These are phyloP conservation scores for Phrynosoma blainvillii DNA, from an alignment of 2,113 vertebrate genomes.

Conservation along the genomic window DNA sequence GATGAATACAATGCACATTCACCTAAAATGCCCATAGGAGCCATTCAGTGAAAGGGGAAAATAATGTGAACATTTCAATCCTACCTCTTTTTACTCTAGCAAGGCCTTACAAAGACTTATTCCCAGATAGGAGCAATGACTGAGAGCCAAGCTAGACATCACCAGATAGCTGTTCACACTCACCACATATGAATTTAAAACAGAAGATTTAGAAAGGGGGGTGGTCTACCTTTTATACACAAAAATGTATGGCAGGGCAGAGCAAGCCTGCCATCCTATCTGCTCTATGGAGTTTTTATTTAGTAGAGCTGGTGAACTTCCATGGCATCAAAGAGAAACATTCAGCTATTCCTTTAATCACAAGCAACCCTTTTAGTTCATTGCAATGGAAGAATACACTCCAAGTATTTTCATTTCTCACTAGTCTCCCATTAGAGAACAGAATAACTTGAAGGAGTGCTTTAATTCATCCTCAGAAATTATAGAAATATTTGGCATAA, in stretches of 20 bases:
- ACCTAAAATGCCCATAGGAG: neutral
- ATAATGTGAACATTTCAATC: neutral
- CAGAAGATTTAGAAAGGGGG: neutral
- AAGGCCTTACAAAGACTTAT: neutral
- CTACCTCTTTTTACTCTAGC: neutral
- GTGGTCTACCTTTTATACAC: neutral
- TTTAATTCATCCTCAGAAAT: neutral
- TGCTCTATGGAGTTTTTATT: neutral
- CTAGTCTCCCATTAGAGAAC: too few species aligned
- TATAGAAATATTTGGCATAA: neutral
- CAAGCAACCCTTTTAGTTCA: too few species aligned
- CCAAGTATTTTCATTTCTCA: too few species aligned
- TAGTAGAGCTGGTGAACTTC: too few species aligned
- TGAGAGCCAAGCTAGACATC: neutral
- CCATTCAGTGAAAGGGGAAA: neutral
- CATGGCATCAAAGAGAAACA: neutral
- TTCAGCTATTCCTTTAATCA: too few species aligned
- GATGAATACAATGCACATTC: neutral
- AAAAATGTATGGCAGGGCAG: neutral
- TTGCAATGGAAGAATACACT: too few species aligned
- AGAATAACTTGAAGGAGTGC: neutral
- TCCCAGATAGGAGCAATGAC: neutral
- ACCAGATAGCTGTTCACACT: neutral
- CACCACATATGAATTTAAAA: neutral
- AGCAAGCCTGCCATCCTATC: neutral